These are phyloP conservation scores for Psittacula echo DNA, from an alignment of 2,797 vertebrate genomes.

Conservation along the genomic window DNA sequence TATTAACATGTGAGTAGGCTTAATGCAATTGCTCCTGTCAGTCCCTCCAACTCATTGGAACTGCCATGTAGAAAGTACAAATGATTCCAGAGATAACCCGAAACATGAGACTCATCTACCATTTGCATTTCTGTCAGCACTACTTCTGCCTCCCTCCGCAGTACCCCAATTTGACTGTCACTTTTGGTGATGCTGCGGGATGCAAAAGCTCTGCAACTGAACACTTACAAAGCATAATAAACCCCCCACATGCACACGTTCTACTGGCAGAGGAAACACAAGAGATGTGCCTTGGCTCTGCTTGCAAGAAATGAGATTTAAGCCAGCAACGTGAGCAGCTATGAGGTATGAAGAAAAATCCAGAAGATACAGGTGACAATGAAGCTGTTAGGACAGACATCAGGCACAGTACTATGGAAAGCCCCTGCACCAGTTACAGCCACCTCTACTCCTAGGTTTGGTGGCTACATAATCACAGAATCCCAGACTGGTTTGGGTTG, in stretches of 20 bases:
- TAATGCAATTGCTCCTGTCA: background rate
- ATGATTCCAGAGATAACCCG: background rate
- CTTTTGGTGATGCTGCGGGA: background rate
- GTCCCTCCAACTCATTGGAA: background rate
- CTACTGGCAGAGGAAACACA: background rate
- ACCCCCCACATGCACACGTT: accelerated
- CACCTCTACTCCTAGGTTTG: background rate
- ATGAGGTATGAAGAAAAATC: background rate
- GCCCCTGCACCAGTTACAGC: background rate
- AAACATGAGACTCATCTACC: background rate
- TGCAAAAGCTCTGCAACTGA: background rate
- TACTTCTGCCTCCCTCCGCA: background rate
- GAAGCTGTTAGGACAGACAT: background rate
- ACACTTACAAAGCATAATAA: background rate
- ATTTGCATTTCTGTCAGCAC: background rate
- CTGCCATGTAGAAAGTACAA: background rate
- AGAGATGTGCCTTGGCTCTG: background rate
- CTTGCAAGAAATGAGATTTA: background rate
- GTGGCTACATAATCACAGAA: background rate
- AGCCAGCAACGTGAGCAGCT: background rate
- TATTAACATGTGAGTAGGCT: background rate
- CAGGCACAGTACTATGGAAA: background rate
- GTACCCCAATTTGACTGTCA: background rate
- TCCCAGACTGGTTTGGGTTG: background rate
- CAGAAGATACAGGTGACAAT: background rate